Conservation (phyloP, 2,113 vertebrate species). For the Nesogale talazaci region DNA sequence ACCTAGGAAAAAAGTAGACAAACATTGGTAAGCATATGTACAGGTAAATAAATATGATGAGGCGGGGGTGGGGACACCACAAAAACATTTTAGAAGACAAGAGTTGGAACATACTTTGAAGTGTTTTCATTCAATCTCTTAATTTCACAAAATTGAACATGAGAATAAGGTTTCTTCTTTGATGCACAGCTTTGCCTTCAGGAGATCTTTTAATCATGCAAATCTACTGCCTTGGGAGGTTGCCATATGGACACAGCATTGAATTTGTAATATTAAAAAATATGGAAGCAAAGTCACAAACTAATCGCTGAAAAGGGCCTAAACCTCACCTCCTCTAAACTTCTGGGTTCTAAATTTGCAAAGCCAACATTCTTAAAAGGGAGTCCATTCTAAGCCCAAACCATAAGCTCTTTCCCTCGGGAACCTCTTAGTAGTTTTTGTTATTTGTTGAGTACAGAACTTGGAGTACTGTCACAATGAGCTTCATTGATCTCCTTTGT, state of each 20-base stretch:
- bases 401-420: not conserved
- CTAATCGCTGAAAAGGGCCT: not conserved
- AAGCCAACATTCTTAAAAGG: not conserved
- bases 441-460: not conserved
- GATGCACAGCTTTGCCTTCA: not conserved
- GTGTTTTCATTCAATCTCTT: not conserved
- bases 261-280: constrained; percentile 1
- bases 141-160: not conserved
- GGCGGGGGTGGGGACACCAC: not conserved
- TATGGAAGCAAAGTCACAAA: not conserved
- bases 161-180: not conserved
- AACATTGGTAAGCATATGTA: not conserved
- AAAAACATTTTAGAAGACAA: not conserved
- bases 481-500: not conserved
- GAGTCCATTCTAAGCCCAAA: not conserved
- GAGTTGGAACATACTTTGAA: not conserved
- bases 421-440: not conserved
- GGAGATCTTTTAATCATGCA: not conserved
- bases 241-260: not conserved
- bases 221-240: not conserved
- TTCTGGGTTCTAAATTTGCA: not conserved
- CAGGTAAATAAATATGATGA: not conserved
- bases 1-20: not conserved
- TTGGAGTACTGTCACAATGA: not conserved
- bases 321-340: not conserved